These are phyloP conservation scores for Panagrolaimus sp. DNA, from an alignment of 1,140 invertebrate species.

Conservation along the genomic window DNA sequence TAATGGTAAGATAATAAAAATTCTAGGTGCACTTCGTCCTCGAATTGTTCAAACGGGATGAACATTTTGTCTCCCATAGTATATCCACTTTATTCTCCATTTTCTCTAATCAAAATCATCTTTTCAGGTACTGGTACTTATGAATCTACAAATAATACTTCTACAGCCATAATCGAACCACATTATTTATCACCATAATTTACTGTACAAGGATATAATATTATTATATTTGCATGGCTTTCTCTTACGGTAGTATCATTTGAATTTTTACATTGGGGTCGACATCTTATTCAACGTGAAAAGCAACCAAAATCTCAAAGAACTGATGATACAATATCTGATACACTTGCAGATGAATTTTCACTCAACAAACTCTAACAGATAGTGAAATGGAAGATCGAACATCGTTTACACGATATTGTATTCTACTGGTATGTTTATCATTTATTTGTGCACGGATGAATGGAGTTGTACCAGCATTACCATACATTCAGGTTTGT, in stretches of 20 bases:
- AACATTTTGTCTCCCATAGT: too few relatives aligned
- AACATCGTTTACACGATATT: not conserved
- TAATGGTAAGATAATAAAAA: too few relatives aligned
- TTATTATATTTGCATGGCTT: constrained; percentile 14
- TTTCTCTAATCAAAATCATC: too few relatives aligned
- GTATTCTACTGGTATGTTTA: constrained; percentile 12
- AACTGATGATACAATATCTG: not conserved
- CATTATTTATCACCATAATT: not conserved
- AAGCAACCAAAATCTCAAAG: not conserved
- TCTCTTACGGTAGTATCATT: not conserved
- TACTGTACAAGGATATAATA: not conserved
- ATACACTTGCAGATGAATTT: not conserved
- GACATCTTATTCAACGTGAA: not conserved
- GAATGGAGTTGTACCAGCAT: constrained; percentile 13
- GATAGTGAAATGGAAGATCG: not conserved
- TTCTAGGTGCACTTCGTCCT: too few relatives aligned
- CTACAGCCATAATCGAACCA: too few relatives aligned
- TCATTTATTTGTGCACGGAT: not conserved
- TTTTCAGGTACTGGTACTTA: not conserved
- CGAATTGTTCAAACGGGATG: too few relatives aligned
- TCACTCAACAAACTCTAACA: not conserved
- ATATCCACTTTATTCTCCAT: too few relatives aligned
- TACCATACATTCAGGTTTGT: constrained; percentile 12
- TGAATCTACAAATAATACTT: not conserved
- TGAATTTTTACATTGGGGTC: not conserved